Conservation (phyloP, 2,888 invertebrate genomes). For the Apamea crenata region DNA sequence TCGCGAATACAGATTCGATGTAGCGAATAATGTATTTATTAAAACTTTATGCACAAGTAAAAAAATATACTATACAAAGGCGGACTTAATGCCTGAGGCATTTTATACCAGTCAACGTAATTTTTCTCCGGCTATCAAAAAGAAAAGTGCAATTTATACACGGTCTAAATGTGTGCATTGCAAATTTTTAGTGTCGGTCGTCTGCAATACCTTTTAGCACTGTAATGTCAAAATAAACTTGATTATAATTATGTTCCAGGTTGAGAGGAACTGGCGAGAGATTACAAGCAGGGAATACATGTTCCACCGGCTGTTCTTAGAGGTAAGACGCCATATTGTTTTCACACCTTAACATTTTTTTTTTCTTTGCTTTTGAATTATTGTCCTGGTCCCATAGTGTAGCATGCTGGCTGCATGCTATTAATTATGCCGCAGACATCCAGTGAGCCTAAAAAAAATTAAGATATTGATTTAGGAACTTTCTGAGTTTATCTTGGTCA, state of each 20-base stretch:
- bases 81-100: too few species aligned
- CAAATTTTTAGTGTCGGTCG: background rate
- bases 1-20: too few species aligned
- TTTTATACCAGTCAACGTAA: too few species aligned
- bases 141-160: too few species aligned
- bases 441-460: background rate
- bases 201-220: background rate
- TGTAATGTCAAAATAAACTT: background rate
- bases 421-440: background rate
- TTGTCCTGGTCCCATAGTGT: background rate
- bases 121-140: too few species aligned
- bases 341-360: background rate
- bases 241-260: constrained; percentile 70
- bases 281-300: constrained; percentile 93
- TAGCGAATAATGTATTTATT: too few species aligned
- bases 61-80: too few species aligned
- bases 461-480: background rate
- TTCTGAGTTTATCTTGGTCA: background rate
- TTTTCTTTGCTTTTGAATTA: background rate
- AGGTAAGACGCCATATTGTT: constrained; percentile 83
- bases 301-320: constrained; percentile 93
- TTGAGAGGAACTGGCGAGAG: constrained; percentile 94
- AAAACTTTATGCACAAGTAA: too few species aligned
- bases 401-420: background rate
- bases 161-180: too few species aligned